Evolutionary conservation across 2,888 invertebrate genomes (phyloP).

Genomic region (Listrodromus nycthemerus): DNA sequence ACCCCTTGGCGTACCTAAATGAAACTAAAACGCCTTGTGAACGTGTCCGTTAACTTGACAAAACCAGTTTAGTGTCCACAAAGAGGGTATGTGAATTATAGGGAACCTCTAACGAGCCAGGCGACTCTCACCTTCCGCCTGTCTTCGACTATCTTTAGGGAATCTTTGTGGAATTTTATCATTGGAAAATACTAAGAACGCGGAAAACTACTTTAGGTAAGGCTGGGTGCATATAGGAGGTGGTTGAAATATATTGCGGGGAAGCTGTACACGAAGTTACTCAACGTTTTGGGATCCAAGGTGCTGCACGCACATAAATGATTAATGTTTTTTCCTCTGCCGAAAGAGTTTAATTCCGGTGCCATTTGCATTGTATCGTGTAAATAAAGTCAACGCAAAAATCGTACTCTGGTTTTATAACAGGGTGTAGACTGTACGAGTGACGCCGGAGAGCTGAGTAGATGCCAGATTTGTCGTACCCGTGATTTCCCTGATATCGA

Average conservation of each 20-base stretch:
- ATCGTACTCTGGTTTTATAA: background rate
- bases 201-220: background rate
- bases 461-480: background rate
- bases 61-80: slow-evolving; percentile 60
- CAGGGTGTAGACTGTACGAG: background rate
- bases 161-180: background rate
- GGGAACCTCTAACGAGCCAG: slow-evolving; percentile 41
- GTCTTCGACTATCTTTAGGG: background rate
- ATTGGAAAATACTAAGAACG: background rate
- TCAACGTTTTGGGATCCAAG: background rate
- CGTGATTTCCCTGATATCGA: slow-evolving; percentile 4
- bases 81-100: slow-evolving; percentile 52
- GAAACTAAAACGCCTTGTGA: slow-evolving; percentile 66
- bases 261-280: background rate
- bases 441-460: background rate
- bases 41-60: slow-evolving; percentile 66
- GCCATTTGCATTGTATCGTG: background rate
- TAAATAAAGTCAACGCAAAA: background rate
- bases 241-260: background rate
- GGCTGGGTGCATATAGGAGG: background rate
- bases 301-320: background rate
- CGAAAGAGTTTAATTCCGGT: background rate
- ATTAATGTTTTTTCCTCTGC: background rate
- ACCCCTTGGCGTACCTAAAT: slow-evolving; percentile 64
- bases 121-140: background rate